Evolutionary conservation across 2,113 vertebrate species (phyloP), one percentile per base, ranked within the genome.

Genomic region (Penelope pileata): DNA sequence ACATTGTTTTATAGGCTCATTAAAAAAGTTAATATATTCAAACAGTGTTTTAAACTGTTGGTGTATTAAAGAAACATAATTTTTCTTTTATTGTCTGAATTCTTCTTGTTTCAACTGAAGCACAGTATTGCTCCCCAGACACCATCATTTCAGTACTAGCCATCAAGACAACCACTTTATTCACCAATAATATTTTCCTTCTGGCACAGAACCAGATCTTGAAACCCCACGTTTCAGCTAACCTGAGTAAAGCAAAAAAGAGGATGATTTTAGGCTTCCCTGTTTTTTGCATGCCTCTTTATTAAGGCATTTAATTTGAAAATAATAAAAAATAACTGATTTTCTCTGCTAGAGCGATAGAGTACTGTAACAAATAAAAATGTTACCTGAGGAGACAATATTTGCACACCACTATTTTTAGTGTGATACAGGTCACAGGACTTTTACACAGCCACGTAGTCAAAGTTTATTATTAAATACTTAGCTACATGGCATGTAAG

Each of bases 191-290:
- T 83, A 18, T 83, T 76, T 84, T 73, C 67, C 48, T 80, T 82
- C 45, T 92, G 94, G 93, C 79, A 77, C 93, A 63, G 72, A 34
- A 66, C 27, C 19, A 43, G 48, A 17, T 27, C 22, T 88, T 56
- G 40, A n/a, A 64, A 23, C 23, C 32, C 85, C 53, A 3, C 30
- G 32, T 79, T 88, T 68, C 79, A 76, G 36, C 30, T 16, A 5
- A 32, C 30, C 51, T 16, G 47, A 72, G 22, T 7, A 38, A 72
- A 53, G 77, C 34, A 70, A 30, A 63, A 53, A 51, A 38, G 34
- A 68, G 17, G 47, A 4, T 3, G 5, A 56, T 38, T 83, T 73
- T 23, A 64, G 87, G 34, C 24, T 54, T 68, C 63, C 21, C 5
- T 40, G 54, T 36, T 70, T 72, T 59, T 59, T 45, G 58, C 30